These are phyloP conservation scores for Aegypius monachus DNA, from an alignment of 2,113 vertebrate species.

Conservation along the genomic window DNA sequence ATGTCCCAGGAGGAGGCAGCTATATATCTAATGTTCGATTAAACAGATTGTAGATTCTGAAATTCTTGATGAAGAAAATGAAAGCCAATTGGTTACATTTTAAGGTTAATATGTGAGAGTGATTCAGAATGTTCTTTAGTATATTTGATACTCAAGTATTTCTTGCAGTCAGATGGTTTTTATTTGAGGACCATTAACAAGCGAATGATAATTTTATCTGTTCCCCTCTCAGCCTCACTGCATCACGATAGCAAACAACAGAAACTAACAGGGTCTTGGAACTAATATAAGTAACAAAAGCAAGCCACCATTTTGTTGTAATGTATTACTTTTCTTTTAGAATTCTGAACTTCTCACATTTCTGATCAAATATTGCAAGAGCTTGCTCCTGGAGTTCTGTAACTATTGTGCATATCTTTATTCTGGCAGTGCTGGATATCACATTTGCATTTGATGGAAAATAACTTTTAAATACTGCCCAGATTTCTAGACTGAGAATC, in stretches of 20 bases:
- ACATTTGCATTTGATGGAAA: neutral
- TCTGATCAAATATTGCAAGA: neutral
- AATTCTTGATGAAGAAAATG: neutral
- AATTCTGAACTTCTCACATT: neutral
- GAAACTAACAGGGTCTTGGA: neutral
- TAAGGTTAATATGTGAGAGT: neutral
- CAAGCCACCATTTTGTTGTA: neutral
- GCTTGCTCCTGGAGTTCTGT: neutral
- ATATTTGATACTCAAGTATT: neutral
- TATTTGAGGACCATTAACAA: neutral
- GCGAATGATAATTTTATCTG: neutral
- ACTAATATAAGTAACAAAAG: neutral
- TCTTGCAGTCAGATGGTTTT: neutral
- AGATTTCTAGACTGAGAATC: neutral
- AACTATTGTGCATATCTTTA: neutral
- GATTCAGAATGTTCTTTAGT: neutral
- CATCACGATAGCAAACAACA: neutral
- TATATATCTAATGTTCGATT: neutral
- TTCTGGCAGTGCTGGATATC: neutral
- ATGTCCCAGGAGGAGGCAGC: neutral
- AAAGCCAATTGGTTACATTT: neutral
- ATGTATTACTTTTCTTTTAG: neutral
- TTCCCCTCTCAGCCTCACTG: neutral
- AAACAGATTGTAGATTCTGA: neutral
- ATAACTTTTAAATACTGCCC: neutral